These are phyloP conservation scores for Drosophila leonis DNA, from an alignment of 2,888 invertebrate genomes.

Conservation along the genomic window DNA sequence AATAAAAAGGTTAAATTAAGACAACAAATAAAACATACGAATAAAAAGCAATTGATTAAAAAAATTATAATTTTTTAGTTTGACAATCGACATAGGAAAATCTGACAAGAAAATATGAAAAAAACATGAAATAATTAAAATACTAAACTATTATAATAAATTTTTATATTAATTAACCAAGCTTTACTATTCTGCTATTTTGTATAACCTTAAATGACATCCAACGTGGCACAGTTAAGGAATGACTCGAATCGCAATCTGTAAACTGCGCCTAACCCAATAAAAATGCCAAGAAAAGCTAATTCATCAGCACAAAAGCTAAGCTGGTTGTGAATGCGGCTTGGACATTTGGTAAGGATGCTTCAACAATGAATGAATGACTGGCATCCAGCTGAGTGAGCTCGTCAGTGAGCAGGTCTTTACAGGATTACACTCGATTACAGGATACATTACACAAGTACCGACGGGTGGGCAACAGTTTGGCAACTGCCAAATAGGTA, in stretches of 20 bases:
- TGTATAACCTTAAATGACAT: not conserved
- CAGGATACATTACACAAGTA: conserved; percentile 78
- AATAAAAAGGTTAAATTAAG: not conserved
- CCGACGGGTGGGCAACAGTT: conserved; percentile 46
- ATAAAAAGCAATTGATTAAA: not conserved
- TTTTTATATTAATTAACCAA: not conserved
- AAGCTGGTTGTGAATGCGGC: conserved; percentile 14
- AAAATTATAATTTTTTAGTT: too few species aligned
- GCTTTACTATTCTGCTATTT: not conserved
- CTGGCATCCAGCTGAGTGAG: conserved; percentile 79
- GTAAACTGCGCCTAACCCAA: conserved; percentile 9
- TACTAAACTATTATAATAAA: not conserved
- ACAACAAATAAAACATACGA: not conserved
- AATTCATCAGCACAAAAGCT: conserved; percentile 35
- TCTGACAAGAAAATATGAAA: not conserved
- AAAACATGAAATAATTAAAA: not conserved
- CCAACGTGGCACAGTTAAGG: not conserved
- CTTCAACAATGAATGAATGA: conserved; percentile 60
- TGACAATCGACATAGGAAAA: not conserved
- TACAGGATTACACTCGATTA: conserved; percentile 83
- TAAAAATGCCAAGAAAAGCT: conserved; percentile 16
- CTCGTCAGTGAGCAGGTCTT: conserved; percentile 73
- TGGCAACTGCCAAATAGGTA: conserved; percentile 17
- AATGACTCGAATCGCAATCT: not conserved
- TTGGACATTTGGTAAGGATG: conserved; percentile 17